Percentiles rank a stretch among this genome's conserved stretches.
Evolutionary conservation across 2,888 invertebrate species (phyloP).

Genomic region (Eupithecia subfuscata): DNA sequence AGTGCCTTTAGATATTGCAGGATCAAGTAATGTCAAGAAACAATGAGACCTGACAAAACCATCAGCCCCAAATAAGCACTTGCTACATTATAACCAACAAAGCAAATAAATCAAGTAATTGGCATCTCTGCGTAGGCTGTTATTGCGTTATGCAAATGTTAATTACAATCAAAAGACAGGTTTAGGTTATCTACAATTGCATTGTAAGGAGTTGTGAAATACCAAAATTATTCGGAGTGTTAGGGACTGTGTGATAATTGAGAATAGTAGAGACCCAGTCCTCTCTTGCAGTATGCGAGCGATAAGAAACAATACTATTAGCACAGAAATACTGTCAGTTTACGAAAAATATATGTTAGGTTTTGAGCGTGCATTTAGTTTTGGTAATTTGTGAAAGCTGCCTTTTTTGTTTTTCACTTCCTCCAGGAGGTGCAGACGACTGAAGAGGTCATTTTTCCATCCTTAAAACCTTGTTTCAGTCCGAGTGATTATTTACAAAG

Average conservation of each 20-base stretch:
- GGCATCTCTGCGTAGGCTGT: conserved; percentile 38
- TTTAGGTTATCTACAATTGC: conserved; percentile 27
- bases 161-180: conserved; percentile 39
- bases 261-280: too few species aligned
- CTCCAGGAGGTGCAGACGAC: too few species aligned
- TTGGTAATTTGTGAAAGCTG: too few species aligned
- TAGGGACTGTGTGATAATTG: neutral
- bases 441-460: neutral
- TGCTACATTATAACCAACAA: conserved; percentile 12
- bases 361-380: too few species aligned
- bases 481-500: neutral
- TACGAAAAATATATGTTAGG: neutral
- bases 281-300: neutral
- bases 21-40: neutral
- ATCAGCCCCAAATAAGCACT: conserved; percentile 6
- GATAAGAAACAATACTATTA: neutral
- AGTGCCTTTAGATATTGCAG: too few species aligned
- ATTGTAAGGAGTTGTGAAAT: conserved; percentile 28
- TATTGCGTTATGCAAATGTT: conserved; percentile 35
- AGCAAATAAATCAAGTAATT: conserved; percentile 34
- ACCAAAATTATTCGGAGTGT: neutral
- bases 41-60: conserved; percentile 13
- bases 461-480: neutral
- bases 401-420: neutral
- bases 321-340: neutral